Evolutionary conservation across 2,797 vertebrate genomes (phyloP).

Genomic region (Falco cherrug): DNA sequence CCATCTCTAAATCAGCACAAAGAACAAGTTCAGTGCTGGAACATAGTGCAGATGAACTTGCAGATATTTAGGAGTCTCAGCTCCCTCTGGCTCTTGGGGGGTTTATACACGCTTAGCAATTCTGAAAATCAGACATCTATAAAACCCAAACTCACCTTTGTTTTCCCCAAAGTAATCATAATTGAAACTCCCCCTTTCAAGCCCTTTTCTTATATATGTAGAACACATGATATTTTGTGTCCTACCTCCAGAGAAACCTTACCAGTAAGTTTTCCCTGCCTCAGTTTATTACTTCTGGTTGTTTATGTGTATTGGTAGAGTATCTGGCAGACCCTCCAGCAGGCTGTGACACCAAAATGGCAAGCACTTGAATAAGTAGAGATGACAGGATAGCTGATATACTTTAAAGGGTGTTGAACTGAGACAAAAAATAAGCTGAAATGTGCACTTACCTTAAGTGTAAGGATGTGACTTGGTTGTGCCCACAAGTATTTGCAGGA

Average conservation of each 20-base stretch:
- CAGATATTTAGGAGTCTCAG: neutral
- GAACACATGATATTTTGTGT: neutral
- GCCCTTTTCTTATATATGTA: neutral
- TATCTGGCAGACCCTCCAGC: neutral
- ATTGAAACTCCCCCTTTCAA: neutral
- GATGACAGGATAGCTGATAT: neutral
- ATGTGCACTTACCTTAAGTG: neutral
- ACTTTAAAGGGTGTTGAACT: neutral
- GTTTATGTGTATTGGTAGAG: neutral
- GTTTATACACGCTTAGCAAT: neutral
- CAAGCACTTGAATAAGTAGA: neutral
- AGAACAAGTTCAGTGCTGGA: neutral
- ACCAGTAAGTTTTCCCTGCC: neutral
- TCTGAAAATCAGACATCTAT: neutral
- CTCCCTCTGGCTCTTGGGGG: neutral
- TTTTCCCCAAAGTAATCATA: neutral
- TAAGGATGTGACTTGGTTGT: neutral
- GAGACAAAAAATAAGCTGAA: neutral
- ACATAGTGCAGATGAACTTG: neutral
- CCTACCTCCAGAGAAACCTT: neutral
- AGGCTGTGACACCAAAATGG: neutral
- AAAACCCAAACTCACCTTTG: neutral
- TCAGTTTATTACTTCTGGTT: neutral
- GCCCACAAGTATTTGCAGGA: constrained; percentile 3
- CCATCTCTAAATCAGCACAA: neutral